phyloP scores from a whole-genome alignment of 2,113 vertebrate genomes.

The Macroglossus sobrinus region DNA sequence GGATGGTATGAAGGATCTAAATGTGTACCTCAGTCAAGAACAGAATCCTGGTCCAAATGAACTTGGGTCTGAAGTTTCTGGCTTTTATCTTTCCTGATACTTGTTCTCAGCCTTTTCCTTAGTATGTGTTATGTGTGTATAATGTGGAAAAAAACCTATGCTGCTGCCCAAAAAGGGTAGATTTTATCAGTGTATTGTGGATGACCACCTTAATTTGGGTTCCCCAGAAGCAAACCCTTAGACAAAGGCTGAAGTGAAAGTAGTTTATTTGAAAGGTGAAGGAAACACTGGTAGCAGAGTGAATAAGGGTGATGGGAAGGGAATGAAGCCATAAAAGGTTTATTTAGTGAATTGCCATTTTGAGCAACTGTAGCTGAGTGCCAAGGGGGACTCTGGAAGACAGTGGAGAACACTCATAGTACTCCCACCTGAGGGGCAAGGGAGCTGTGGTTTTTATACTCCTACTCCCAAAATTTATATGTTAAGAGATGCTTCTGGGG shows the following conservation, averaged over 20 bases:
- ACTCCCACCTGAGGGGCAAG: not conserved
- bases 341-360: not conserved
- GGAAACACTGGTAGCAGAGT: not conserved
- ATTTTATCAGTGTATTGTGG: not conserved
- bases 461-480: not conserved
- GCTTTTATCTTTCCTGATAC: not conserved
- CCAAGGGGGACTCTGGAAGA: not conserved
- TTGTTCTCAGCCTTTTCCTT: not conserved
- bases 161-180: not conserved
- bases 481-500: not conserved
- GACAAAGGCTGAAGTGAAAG: not conserved
- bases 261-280: not conserved
- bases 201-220: not conserved
- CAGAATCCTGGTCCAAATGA: not conserved
- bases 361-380: not conserved
- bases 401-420: not conserved
- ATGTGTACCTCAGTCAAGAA: not conserved
- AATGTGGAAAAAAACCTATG: not conserved
- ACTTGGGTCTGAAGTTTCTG: not conserved
- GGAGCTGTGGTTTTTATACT: not conserved
- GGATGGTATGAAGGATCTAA: not conserved
- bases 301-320: not conserved
- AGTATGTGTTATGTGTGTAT: not conserved
- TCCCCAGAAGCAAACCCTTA: slow-evolving; percentile 15
- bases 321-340: not conserved